Evolutionary conservation across 2,797 vertebrate species (phyloP), one percentile per base, ranked within the genome.

Genomic region (Xenopus petersii): DNA sequence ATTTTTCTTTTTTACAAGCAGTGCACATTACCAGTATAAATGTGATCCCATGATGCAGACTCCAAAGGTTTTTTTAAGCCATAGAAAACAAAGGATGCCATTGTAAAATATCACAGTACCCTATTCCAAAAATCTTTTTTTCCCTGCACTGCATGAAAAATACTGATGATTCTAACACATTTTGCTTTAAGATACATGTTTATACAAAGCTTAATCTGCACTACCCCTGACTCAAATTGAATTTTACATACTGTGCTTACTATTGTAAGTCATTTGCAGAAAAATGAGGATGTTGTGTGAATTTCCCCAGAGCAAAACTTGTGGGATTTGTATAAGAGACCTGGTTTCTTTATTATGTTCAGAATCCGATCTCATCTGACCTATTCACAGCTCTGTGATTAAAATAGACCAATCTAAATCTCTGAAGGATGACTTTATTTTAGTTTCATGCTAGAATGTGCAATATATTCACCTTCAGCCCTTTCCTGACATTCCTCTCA

Each of bases 321-420:
- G 16, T 80, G 73, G 75, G 12, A 49, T 62, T 78, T 82, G 80
- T 81, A 75, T 36, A 82, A 67, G 16, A 71, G 47, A 68, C 12
- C 42, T 63, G 26, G 72, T 10, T 61, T 75, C 10, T 82, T 75
- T 73, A 63, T 70, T 59, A 59, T 70, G 61, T 58, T 49, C 51
- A 70, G 46, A 70, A 75, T 70, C 54, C 64, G 61, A 70, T 75
- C 60, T 64, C 21, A 26, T 36, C 51, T 75, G 74, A 75, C 67
- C 74, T 75, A 64, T 75, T 75, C 67, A 47, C 67, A 75, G 74
- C 61, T 75, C 60, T 55, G 54, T 33, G 67, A 75, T 75, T 75
- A 70, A 75, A 75, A 70, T 75, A 75, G 67, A 54, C 74, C 51
- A 55, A 12, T 61, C 67, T 59, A 42, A 75, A 59, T 70, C 74